A percentile compares a stretch with the other conserved stretches of the same genome.
Conservation (phyloP, 35 echinoderm and acorn worm genomes). For the Apostichopus californicus region DNA sequence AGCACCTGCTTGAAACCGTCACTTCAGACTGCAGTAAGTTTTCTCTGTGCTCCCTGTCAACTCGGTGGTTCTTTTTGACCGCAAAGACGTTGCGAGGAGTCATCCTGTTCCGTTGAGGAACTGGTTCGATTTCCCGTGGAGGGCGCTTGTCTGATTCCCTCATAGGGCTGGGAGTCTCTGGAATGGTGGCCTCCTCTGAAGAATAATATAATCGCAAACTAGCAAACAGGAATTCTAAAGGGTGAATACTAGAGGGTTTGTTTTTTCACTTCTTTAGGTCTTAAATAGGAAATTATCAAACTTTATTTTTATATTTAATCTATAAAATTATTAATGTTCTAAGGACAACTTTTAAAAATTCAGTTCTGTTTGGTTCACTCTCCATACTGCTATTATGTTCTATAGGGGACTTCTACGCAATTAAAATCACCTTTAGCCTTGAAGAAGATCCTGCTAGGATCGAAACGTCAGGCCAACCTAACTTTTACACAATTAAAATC, state of each 20-base stretch:
- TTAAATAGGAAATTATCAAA: background rate
- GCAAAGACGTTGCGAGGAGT: conserved; percentile 42
- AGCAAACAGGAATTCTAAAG: background rate
- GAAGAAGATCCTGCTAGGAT: too few species aligned
- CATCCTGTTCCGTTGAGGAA: background rate
- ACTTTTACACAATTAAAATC: background rate
- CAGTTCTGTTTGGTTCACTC: background rate
- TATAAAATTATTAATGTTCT: too few species aligned
- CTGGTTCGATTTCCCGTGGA: background rate
- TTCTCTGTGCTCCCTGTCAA: background rate
- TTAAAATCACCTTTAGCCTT: background rate
- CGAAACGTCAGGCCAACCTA: too few species aligned
- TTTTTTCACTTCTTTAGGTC: too few species aligned
- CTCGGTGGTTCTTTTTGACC: conserved; percentile 12
- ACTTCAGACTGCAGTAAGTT: conserved; percentile 25
- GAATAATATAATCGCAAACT: background rate
- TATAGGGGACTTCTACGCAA: background rate
- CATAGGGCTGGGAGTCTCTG: conserved; percentile 33
- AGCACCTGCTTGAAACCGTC: conserved; percentile 36
- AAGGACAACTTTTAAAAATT: too few species aligned
- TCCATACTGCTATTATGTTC: background rate
- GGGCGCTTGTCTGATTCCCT: background rate
- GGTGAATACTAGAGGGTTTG: background rate
- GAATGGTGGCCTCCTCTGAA: background rate
- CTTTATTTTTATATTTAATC: background rate